Evolutionary conservation across 2,888 invertebrate species (phyloP).

Genomic region (Rhagonycha fulva): DNA sequence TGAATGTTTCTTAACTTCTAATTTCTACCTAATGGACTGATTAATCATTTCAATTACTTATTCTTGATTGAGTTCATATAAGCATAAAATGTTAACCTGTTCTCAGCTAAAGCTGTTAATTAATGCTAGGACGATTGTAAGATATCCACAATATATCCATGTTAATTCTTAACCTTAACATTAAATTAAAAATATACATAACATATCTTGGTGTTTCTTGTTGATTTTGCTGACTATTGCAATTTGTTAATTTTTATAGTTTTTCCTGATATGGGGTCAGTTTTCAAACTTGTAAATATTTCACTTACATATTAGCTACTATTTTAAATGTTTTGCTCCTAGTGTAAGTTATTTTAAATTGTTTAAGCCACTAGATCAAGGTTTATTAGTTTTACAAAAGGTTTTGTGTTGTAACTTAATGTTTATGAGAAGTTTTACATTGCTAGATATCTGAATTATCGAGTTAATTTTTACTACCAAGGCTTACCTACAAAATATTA

Average conservation of each 20-base stretch:
- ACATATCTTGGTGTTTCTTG: not conserved
- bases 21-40: not conserved
- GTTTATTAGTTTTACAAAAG: conserved; percentile 2
- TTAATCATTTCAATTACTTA: not conserved
- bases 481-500: not conserved
- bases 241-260: not conserved
- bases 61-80: not conserved
- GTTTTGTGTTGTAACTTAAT: conserved; percentile 1
- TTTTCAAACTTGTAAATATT: not conserved
- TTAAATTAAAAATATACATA: not conserved
- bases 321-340: no score
- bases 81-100: not conserved
- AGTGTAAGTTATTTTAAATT: not conserved
- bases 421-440: not conserved
- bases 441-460: not conserved
- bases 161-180: not conserved
- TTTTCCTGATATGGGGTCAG: not conserved
- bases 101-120: not conserved
- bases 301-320: not conserved
- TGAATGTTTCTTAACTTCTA: not conserved
- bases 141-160: not conserved
- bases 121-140: not conserved
- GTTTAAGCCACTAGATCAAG: not conserved
- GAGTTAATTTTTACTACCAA: not conserved
- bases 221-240: not conserved